A percentile compares a stretch with the other conserved stretches of the same genome.
These are phyloP conservation scores for Crypturellus undulatus DNA, from an alignment of 2,113 vertebrate genomes.

Conservation along the genomic window DNA sequence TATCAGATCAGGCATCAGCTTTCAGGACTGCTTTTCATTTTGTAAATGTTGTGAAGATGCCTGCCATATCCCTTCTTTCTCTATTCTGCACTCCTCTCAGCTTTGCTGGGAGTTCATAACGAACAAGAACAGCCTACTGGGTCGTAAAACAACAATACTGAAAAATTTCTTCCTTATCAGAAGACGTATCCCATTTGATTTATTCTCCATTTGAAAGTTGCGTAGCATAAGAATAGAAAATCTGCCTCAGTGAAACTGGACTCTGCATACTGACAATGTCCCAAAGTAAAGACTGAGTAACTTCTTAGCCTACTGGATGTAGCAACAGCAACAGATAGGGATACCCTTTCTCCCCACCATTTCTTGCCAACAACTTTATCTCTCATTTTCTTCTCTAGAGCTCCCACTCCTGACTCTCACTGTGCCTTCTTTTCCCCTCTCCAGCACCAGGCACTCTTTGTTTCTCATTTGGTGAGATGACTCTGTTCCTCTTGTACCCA, in stretches of 20 bases:
- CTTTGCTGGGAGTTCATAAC: neutral
- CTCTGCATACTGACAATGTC: neutral
- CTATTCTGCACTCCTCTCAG: neutral
- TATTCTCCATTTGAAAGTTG: neutral
- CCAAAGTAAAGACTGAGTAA: neutral
- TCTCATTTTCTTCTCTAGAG: neutral
- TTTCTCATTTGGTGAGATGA: neutral
- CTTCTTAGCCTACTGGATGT: neutral
- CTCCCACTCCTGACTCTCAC: neutral
- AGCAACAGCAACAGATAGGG: neutral
- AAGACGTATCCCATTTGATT: neutral
- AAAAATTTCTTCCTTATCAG: neutral
- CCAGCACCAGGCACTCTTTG: neutral
- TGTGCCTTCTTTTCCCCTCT: neutral
- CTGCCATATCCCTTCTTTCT: neutral
- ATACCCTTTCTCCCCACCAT: neutral
- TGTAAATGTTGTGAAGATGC: neutral
- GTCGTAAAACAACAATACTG: neutral
- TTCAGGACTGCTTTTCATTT: slow-evolving; percentile 1
- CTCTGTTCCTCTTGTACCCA: neutral
- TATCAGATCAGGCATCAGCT: neutral
- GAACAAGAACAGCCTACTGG: neutral
- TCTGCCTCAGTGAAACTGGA: neutral
- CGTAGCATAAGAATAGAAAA: neutral
- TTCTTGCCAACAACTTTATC: neutral